Evolutionary conservation across 92 coral and sea anemone species (phyloP).

Genomic region (Zoanthus sociatus): DNA sequence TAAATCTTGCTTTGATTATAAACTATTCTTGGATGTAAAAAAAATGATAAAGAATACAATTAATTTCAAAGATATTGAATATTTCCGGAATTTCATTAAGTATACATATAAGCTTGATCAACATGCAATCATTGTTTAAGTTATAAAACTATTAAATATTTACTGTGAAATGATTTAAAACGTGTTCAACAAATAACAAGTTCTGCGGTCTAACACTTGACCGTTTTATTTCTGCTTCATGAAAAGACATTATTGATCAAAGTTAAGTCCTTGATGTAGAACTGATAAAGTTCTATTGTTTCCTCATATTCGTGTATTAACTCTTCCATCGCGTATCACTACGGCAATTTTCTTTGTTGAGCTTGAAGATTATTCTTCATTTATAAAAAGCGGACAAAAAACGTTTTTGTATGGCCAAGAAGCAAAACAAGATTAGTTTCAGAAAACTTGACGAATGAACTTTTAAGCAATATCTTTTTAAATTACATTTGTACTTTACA

Average conservation of each 20-base stretch:
- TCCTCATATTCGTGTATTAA: background rate
- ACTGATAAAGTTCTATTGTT: background rate
- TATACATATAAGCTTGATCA: too few relatives aligned
- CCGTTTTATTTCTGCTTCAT: background rate
- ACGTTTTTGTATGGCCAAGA: background rate
- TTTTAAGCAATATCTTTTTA: background rate
- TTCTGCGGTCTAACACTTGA: background rate
- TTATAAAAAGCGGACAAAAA: background rate
- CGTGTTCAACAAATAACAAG: too few relatives aligned
- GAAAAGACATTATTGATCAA: background rate
- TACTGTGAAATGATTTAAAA: too few relatives aligned
- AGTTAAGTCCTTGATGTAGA: background rate
- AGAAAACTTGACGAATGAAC: background rate
- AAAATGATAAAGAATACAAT: too few relatives aligned
- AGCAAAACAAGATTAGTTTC: background rate
- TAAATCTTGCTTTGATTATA: too few relatives aligned
- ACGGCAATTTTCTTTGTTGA: background rate
- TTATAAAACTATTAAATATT: too few relatives aligned
- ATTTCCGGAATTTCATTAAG: too few relatives aligned
- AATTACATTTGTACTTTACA: conserved; percentile 12
- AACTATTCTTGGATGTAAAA: too few relatives aligned
- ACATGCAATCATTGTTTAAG: too few relatives aligned
- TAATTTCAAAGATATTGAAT: too few relatives aligned
- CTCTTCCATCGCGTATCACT: too few relatives aligned
- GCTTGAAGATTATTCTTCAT: background rate